phyloP scores from a whole-genome alignment of 2,888 invertebrate genomes.

The Amblyjoppa fuscipennis region DNA sequence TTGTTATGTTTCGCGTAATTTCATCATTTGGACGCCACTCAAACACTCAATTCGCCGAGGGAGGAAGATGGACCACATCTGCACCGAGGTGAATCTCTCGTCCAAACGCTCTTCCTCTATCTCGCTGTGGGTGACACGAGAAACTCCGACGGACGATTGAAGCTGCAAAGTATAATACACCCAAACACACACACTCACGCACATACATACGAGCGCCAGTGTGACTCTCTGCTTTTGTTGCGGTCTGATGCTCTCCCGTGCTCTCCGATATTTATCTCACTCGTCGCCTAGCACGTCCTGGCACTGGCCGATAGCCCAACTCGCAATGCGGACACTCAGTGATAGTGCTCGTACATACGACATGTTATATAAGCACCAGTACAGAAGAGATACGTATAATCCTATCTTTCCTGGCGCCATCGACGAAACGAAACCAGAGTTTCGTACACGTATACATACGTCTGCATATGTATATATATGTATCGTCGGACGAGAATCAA shows the following conservation, averaged over 20 bases:
- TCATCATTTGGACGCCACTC: slow-evolving; percentile 77
- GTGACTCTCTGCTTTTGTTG: slow-evolving; percentile 37
- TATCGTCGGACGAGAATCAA: not conserved
- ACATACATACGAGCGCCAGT: not conserved
- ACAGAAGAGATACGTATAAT: slow-evolving; percentile 13
- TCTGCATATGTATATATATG: slow-evolving; percentile 6
- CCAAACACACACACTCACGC: not conserved
- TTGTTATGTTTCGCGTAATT: slow-evolving; percentile 78
- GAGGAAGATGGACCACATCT: slow-evolving; percentile 5
- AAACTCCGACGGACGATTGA: slow-evolving; percentile 47
- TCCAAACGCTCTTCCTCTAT: not conserved
- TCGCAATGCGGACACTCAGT: slow-evolving; percentile 62
- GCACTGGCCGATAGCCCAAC: slow-evolving; percentile 69
- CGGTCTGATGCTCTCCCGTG: slow-evolving; percentile 34
- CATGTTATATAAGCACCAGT: not conserved
- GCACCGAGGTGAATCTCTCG: not conserved
- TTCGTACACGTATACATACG: not conserved
- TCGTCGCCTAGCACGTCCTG: slow-evolving; percentile 76
- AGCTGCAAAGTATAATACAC: slow-evolving; percentile 38
- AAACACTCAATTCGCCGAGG: slow-evolving; percentile 75
- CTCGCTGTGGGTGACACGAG: slow-evolving; percentile 37
- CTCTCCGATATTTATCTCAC: slow-evolving; percentile 18
- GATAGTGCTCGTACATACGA: slow-evolving; percentile 49
- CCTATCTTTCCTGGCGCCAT: slow-evolving; percentile 46
- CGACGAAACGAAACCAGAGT: slow-evolving; percentile 15